phyloP scores from a whole-genome alignment of 1,140 invertebrate genomes.

The Chrysopa pallens region DNA sequence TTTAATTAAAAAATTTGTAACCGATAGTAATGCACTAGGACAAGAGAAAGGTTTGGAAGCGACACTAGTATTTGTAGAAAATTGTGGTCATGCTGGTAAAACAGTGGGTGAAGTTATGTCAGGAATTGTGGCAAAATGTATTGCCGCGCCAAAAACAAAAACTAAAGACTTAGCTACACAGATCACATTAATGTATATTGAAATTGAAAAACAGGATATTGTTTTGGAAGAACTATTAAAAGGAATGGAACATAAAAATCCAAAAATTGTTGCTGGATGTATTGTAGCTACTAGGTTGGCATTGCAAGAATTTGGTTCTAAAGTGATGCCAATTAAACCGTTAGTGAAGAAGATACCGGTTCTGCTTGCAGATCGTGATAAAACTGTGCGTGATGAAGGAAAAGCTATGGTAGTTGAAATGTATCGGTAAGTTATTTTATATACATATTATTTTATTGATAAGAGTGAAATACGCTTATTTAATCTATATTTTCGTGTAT shows the following conservation, averaged over 20 bases:
- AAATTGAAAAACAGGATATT: conserved; percentile 87
- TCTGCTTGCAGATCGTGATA: conserved; percentile 81
- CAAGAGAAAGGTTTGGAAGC: conserved; percentile 94
- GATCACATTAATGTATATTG: conserved; percentile 82
- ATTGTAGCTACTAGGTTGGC: conserved; percentile 56
- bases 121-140: conserved; percentile 80
- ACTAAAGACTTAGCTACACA: conserved; percentile 82
- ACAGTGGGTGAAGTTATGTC: conserved; percentile 76
- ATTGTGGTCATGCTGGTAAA: conserved; percentile 68
- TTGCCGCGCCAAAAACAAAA: conserved; percentile 76
- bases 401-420: conserved; percentile 80
- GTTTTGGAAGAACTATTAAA: conserved; percentile 84
- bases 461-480: too few relatives aligned
- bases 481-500: too few relatives aligned
- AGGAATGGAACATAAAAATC: conserved; percentile 89
- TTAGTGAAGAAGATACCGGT: conserved; percentile 72
- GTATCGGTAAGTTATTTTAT: conserved; percentile 39
- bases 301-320: conserved; percentile 77
- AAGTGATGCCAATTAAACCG: conserved; percentile 77
- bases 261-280: conserved; percentile 80
- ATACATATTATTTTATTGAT: too few relatives aligned
- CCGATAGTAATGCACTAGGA: conserved; percentile 84
- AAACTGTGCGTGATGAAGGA: conserved; percentile 77
- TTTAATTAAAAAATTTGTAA: conserved; percentile 89
- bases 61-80: conserved; percentile 75